Evolutionary conservation across 64 coral and sea anemone genomes (phyloP).

Genomic region (Acropora tenuis): DNA sequence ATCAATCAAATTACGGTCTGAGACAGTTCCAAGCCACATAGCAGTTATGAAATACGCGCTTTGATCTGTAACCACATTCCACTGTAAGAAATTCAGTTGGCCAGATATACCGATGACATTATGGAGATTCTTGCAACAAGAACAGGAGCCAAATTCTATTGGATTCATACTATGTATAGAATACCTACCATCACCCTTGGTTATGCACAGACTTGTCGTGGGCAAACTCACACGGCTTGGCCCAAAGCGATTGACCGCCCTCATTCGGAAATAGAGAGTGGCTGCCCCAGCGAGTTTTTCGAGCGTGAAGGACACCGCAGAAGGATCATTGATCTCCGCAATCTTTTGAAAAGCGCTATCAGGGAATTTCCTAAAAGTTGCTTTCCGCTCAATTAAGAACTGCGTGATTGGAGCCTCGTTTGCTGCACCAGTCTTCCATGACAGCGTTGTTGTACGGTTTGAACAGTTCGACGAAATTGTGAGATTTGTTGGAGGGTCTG

Average conservation of each 20-base stretch:
- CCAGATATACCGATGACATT: too few species aligned
- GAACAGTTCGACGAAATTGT: constrained; percentile 22
- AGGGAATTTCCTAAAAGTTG: neutral
- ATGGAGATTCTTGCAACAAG: too few species aligned
- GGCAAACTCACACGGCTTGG: constrained; percentile 63
- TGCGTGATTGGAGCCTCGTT: constrained; percentile 59
- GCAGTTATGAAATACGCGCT: too few species aligned
- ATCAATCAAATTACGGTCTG: too few species aligned
- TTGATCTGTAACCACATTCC: too few species aligned
- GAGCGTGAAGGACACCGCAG: constrained; percentile 38
- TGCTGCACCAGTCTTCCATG: constrained; percentile 31
- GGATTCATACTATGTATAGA: too few species aligned
- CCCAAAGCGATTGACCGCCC: constrained; percentile 72
- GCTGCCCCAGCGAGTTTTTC: constrained; percentile 61
- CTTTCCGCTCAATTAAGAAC: constrained; percentile 72
- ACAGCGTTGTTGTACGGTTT: constrained; percentile 41
- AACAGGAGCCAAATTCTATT: too few species aligned
- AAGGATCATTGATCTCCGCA: constrained; percentile 36
- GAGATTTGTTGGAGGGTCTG: constrained; percentile 60
- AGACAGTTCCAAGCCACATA: too few species aligned
- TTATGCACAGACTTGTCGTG: constrained; percentile 30
- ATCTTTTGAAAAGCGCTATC: constrained; percentile 47
- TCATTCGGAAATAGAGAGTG: constrained; percentile 59
- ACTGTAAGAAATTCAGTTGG: too few species aligned
- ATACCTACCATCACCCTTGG: neutral